Evolutionary conservation across 2,888 invertebrate genomes (phyloP), one percentile per base, ranked within the genome.

Genomic region (Apodemia hepburni): DNA sequence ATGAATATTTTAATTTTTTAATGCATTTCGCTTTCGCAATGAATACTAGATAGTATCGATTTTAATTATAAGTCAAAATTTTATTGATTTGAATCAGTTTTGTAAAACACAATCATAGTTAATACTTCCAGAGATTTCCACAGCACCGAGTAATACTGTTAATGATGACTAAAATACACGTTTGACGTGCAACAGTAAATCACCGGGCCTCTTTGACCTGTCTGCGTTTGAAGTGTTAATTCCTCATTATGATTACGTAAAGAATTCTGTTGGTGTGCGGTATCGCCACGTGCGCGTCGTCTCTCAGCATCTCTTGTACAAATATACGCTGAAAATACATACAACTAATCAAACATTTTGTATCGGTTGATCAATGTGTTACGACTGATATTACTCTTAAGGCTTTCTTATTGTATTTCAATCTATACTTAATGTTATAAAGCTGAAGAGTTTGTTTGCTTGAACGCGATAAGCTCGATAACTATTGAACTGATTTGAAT

Each of bases 281-380:
- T 17, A 47, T 17, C 7, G 17, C 61, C 60, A 61, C 64, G 64
- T 65, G 66, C 64, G 60, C 63, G 63, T 61, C 65, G 59, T 66
- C 66, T 65, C 58, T 66, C 66, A 61, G 35, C 66, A 61, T 60
- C 58, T 45, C 59, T 42, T 47, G 45, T 64, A 65, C 66, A 63
- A 38, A 63, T 61, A 66, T 62, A 65, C 65, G 62, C 62, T 62
- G 45, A 17, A 17, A 47, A 47, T 47, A 47, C 45, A 47, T 47
- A 47, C 45, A 47, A 47, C 45, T 17, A 17, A 47, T 47, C 45
- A 47, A 47, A 47, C 45, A 47, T 47, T 45, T 47, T 17, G 45
- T 47, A 17, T 47, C 8, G 6, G n/a, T 17, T 17, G 45, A 47
- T 47, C 17, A 17, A 47, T 47, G 17, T 17, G 45, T 17, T 47